Conservation (phyloP, 53 echinoderm and acorn worm genomes). For the Luidia sarsii region DNA sequence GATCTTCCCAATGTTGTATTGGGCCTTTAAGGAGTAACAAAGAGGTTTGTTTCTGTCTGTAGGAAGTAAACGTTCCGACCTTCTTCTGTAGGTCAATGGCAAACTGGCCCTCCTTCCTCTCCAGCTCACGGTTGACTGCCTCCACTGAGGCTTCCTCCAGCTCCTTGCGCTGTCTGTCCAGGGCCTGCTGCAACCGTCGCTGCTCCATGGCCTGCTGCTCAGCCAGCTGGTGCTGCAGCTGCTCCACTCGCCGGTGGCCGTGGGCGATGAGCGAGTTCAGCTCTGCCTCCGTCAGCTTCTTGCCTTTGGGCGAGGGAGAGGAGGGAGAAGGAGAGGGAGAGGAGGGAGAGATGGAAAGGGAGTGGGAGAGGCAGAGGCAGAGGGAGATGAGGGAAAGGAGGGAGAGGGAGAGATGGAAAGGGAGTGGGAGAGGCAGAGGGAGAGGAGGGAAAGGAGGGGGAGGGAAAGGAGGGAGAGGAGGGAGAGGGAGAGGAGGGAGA, state of each 20-base stretch:
- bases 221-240: slow-evolving; percentile 86
- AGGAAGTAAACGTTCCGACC: too few relatives aligned
- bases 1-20: too few relatives aligned
- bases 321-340: not conserved
- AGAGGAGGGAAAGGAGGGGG: not conserved
- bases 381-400: too few relatives aligned
- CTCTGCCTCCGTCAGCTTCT: slow-evolving; percentile 89
- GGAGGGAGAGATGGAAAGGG: not conserved
- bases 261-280: slow-evolving; percentile 93
- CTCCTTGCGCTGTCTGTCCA: slow-evolving; percentile 69
- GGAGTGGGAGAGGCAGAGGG: too few relatives aligned
- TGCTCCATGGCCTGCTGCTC: slow-evolving; percentile 91
- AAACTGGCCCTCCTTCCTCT: slow-evolving; percentile 71
- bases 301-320: slow-evolving; percentile 53
- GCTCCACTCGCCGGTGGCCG: slow-evolving; percentile 88
- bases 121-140: slow-evolving; percentile 69
- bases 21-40: too few relatives aligned
- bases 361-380: too few relatives aligned
- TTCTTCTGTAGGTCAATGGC: slow-evolving; percentile 75
- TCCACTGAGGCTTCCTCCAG: slow-evolving; percentile 65
- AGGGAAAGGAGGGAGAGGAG: too few relatives aligned
- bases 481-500: too few relatives aligned
- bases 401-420: too few relatives aligned
- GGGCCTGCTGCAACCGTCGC: slow-evolving; percentile 61
- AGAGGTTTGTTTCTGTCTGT: too few relatives aligned